These are phyloP conservation scores for Drosophila littoralis DNA, from an alignment of 1,140 invertebrate species.

Conservation along the genomic window DNA sequence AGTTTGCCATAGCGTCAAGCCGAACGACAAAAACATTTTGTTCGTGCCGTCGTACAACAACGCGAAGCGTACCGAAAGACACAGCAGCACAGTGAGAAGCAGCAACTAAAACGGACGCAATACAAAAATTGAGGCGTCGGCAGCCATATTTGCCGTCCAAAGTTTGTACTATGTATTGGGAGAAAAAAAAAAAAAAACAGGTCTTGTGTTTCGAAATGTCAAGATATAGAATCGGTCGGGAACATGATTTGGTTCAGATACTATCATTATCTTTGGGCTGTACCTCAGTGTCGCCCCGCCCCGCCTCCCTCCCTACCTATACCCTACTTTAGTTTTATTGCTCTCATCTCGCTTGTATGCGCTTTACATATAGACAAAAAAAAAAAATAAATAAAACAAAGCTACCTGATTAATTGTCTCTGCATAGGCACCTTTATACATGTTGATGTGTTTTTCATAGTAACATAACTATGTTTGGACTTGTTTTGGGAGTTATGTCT, in stretches of 20 bases:
- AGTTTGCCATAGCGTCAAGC: conserved; percentile 48
- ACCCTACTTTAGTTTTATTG: conserved; percentile 14
- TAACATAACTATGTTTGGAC: conserved; percentile 18
- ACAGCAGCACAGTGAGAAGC: conserved; percentile 65
- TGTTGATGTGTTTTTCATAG: not conserved
- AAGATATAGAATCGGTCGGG: not conserved
- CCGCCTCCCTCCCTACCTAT: not conserved
- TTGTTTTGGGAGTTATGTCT: conserved; percentile 48
- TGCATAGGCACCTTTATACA: conserved; percentile 4
- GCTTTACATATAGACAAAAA: conserved; percentile 17
- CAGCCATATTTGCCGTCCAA: conserved; percentile 49
- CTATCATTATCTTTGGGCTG: not conserved
- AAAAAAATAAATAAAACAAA: conserved; percentile 24
- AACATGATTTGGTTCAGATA: no score
- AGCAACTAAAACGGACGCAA: conserved; percentile 61
- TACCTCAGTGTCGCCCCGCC: not conserved
- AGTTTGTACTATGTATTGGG: conserved; percentile 32
- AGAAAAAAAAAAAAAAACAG: conserved; percentile 34
- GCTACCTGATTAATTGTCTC: conserved; percentile 4
- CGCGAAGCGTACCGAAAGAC: conserved; percentile 66
- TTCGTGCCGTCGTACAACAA: conserved; percentile 43
- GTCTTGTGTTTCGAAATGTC: conserved; percentile 8
- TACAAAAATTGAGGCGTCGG: conserved; percentile 38
- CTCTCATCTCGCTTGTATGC: conserved; percentile 11
- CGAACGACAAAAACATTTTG: conserved; percentile 39